Percentiles rank a stretch among this genome's conserved stretches.
Evolutionary conservation across 2,888 invertebrate genomes (phyloP).

Genomic region (Philhelius pedissequus): DNA sequence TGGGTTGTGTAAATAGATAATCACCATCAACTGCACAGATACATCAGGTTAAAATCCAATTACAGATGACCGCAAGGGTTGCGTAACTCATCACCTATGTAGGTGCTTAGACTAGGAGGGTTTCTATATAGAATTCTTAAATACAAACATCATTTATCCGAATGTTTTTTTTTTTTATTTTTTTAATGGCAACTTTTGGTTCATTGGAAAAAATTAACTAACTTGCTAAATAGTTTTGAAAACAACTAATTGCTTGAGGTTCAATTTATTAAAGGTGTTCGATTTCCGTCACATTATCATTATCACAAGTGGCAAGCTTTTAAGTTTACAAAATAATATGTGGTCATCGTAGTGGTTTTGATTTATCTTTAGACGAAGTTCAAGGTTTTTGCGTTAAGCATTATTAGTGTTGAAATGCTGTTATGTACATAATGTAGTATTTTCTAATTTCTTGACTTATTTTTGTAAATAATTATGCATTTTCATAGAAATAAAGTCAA

Average conservation of each 20-base stretch:
- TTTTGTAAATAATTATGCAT: no score
- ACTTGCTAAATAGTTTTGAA: neutral
- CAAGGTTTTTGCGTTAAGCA: no score
- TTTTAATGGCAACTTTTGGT: neutral
- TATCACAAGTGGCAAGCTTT: neutral
- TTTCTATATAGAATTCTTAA: neutral
- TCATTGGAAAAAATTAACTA: neutral
- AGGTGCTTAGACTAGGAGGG: neutral
- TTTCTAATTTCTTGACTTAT: no score
- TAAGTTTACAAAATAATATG: no score
- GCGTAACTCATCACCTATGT: conserved; percentile 31
- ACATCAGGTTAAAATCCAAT: conserved; percentile 49
- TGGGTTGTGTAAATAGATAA: conserved; percentile 6
- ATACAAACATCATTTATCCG: neutral
- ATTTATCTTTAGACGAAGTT: no score
- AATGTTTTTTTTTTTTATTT: neutral
- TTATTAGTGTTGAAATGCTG: no score
- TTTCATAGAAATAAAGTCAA: no score
- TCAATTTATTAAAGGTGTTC: neutral
- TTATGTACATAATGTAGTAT: no score
- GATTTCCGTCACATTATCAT: neutral
- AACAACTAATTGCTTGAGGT: neutral
- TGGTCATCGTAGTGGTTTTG: no score
- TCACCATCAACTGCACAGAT: neutral
- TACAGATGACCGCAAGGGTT: conserved; percentile 57